Evolutionary conservation across 1,140 invertebrate genomes (phyloP), one percentile per base, ranked within the genome.

Genomic region (Scaptomyza pallida): DNA sequence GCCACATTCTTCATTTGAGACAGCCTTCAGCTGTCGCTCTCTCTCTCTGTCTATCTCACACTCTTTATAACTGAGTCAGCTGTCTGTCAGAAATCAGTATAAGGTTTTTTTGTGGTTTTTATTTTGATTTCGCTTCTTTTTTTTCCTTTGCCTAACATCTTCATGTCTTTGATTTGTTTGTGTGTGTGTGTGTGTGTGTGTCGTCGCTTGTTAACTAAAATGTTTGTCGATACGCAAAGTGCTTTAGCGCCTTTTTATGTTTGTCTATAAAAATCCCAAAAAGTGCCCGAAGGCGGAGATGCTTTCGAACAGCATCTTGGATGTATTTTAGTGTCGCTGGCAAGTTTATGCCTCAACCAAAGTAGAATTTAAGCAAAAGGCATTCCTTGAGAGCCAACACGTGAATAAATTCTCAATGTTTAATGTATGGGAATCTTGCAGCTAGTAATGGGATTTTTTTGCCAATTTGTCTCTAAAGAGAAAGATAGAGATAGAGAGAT

Each of bases 61-160:
- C 21, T 6, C 8, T 35, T 10, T n/a, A 2, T n/a, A 0, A 3
- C 33, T 37, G 33, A 37, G 33, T 37, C 17, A 44, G 37, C 47
- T 63, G 48, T 13, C 15, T 26, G 9, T 17, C 10, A 13, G 19
- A 54, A 59, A 40, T 55, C 62, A 72, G 70, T 88, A 81, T 81
- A 81, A 77, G 77, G 73, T 69, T 63, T 76, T 70, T 44, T 70
- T 70, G 81, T 57, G 61, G 76, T 64, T 76, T 80, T 77, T 75
- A 67, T 74, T 85, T 75, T 67, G 62, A 48, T 30, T 5, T 30
- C 9, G 17, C 40, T 61, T 43, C 2, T 35, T 35, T 12, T 9
- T 19, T 44, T 10, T 19, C 15, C 2, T 44, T 44, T 17, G 2
- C 8, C 15, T 16, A 2, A 10, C 16, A 51, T 13, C 61, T 50